Evolutionary conservation across 92 coral and sea anemone genomes (phyloP).

Genomic region (Metridium senile): DNA sequence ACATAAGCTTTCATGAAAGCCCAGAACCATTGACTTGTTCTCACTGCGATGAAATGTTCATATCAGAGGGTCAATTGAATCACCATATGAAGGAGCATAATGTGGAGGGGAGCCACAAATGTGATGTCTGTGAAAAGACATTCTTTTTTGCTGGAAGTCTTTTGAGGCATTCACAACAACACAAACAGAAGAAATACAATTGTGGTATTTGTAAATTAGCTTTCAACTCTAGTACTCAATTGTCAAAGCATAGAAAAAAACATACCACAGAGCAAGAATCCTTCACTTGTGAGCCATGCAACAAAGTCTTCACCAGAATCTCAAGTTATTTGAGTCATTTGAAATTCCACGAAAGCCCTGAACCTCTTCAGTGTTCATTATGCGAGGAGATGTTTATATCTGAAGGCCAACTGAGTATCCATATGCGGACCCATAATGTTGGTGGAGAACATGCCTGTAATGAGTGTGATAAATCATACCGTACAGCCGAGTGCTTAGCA

Average conservation of each 20-base stretch:
- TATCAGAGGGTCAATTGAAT: conserved; percentile 3
- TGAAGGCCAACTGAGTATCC: background rate
- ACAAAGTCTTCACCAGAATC: background rate
- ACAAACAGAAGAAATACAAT: conserved; percentile 3
- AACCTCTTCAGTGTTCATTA: background rate
- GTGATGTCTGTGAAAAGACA: conserved; percentile 16
- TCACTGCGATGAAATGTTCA: conserved; percentile 24
- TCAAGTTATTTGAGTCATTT: conserved; percentile 1
- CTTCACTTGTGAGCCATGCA: conserved; percentile 4
- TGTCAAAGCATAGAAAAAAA: background rate
- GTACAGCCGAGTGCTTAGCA: background rate
- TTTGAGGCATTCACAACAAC: background rate
- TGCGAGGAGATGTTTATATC: conserved; percentile 15
- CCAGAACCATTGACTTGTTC: conserved; percentile 20
- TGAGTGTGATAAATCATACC: conserved; percentile 10
- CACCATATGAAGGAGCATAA: conserved; percentile 9
- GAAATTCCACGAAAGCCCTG: conserved; percentile 9
- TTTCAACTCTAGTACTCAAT: background rate
- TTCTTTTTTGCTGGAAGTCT: conserved; percentile 7
- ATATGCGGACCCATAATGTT: background rate
- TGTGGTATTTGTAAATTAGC: background rate
- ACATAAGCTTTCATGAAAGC: conserved; percentile 24
- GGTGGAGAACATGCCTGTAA: conserved; percentile 6
- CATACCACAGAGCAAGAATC: background rate
- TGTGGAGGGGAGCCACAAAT: conserved; percentile 4